A percentile compares a stretch with the other conserved stretches of the same genome.
These are phyloP conservation scores for Parapristionchus giblindavisi DNA, from an alignment of 2,888 invertebrate genomes.

Conservation along the genomic window DNA sequence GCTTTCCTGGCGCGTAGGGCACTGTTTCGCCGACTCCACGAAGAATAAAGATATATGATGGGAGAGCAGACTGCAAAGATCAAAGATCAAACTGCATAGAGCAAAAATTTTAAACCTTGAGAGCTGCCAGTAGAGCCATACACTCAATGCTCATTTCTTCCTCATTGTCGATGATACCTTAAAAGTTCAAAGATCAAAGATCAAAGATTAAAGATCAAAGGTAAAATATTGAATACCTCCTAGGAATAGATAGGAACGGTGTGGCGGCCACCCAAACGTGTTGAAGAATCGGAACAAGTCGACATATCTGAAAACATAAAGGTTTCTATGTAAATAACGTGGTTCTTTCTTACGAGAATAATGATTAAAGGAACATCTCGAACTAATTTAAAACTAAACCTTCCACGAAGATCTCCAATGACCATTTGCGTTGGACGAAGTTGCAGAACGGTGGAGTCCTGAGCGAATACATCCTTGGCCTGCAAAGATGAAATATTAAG, in stretches of 20 bases:
- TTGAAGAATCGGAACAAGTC: conserved; percentile 52
- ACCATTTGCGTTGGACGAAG: neutral
- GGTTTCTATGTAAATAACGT: neutral
- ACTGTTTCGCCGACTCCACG: conserved; percentile 49
- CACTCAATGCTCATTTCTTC: conserved; percentile 17
- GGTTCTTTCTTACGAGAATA: too few species aligned
- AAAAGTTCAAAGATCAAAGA: too few species aligned
- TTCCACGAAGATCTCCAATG: conserved; percentile 24
- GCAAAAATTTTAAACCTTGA: neutral
- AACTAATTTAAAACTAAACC: neutral
- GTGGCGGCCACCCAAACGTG: conserved; percentile 53
- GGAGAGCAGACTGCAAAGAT: conserved; percentile 44
- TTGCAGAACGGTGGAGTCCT: neutral
- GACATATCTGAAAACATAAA: conserved; percentile 45
- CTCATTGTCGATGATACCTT: conserved; percentile 22
- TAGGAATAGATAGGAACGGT: conserved; percentile 47
- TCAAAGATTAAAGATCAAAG: too few species aligned
- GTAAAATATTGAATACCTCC: conserved; percentile 39
- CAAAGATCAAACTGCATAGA: neutral
- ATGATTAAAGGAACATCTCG: too few species aligned
- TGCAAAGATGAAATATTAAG: too few species aligned
- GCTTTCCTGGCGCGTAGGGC: conserved; percentile 42
- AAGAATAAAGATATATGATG: conserved; percentile 46
- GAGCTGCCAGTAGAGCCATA: conserved; percentile 19
- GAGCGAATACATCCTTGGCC: conserved; percentile 8